A percentile compares a stretch with the other conserved stretches of the same genome.
These are phyloP conservation scores for Sebastes trivittatus DNA, from an alignment of 2,797 vertebrate species.

Conservation along the genomic window DNA sequence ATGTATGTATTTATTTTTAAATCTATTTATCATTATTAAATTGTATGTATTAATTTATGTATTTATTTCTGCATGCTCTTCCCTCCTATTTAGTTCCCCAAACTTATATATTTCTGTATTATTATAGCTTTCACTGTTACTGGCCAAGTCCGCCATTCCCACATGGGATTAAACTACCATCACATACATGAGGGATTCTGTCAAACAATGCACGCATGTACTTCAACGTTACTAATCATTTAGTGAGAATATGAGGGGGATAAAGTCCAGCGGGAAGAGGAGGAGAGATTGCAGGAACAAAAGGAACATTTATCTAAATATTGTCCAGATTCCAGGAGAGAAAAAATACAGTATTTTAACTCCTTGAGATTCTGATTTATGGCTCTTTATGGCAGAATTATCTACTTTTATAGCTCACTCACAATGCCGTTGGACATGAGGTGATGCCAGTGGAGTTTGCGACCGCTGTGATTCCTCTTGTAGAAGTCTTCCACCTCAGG, in stretches of 20 bases:
- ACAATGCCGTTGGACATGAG: conserved; percentile 99
- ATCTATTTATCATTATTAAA: no score
- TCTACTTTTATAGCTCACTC: conserved; percentile 58
- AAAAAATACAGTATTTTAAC: neutral
- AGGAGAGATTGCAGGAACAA: neutral
- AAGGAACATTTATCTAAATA: neutral
- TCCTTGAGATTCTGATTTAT: neutral
- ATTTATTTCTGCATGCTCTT: no score
- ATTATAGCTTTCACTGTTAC: neutral
- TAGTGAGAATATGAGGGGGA: neutral
- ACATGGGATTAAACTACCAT: neutral
- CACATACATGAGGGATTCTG: neutral
- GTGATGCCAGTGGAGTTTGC: conserved; percentile 98
- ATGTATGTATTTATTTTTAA: neutral
- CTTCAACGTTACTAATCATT: neutral
- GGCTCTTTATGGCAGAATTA: no score
- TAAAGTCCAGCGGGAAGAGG: neutral
- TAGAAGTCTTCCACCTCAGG: conserved; percentile 98
- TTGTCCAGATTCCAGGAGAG: neutral
- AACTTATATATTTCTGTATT: no score
- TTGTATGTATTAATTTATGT: no score
- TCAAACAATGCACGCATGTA: neutral
- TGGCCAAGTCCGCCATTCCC: neutral
- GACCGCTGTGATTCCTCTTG: conserved; percentile 97
- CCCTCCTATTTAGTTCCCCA: neutral